Evolutionary conservation across 2,888 invertebrate genomes (phyloP), one percentile per base, ranked within the genome.

Genomic region (Dastarcus helophoroides): DNA sequence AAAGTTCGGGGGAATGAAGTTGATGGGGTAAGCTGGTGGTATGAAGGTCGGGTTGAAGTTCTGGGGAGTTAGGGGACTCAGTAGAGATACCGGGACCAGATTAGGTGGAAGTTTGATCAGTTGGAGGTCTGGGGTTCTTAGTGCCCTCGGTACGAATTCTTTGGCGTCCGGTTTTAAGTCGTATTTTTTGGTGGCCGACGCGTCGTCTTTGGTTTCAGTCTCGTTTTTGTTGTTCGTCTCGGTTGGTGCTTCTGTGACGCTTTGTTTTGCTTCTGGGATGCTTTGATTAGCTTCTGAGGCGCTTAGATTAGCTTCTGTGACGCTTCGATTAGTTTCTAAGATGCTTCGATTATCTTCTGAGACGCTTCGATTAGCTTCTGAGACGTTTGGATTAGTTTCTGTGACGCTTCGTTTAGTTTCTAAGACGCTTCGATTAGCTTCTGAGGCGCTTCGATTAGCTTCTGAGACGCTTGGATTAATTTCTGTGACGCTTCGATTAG

Each of bases 91-190:
- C 12, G 55, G 55, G 31, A 58, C 47, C 41, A 54, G 56, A 38
- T 52, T 56, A 3, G 53, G 52, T 19, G 48, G 50, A 25, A 56
- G 42, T 40, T 56, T 54, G 24, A 54, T 43, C 35, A 48, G 52
- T 16, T 53, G 52, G 3, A 54, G 32, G 22, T 43, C 43, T 4
- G 47, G 48, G 32, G 42, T 14, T 22, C 53, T 47, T 30, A 54
- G 54, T n/a, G 50, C 46, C 32, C 59, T 47, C 3, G 62, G 63
- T n/a, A 62, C 41, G 40, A 63, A 63, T 43, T 62, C 62, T 51
- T 62, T 55, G 3, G 63, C 63, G 36, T 63, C 62, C 5, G 60
- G 56, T 42, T 60, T 60, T 24, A 60, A 41, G 14, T 48, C 40
- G 15, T 35, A 40, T 22, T 36, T 36, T 3, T 11, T 21, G 12